These are phyloP conservation scores for Boloria selene DNA, from an alignment of 2,888 invertebrate species.

Conservation along the genomic window DNA sequence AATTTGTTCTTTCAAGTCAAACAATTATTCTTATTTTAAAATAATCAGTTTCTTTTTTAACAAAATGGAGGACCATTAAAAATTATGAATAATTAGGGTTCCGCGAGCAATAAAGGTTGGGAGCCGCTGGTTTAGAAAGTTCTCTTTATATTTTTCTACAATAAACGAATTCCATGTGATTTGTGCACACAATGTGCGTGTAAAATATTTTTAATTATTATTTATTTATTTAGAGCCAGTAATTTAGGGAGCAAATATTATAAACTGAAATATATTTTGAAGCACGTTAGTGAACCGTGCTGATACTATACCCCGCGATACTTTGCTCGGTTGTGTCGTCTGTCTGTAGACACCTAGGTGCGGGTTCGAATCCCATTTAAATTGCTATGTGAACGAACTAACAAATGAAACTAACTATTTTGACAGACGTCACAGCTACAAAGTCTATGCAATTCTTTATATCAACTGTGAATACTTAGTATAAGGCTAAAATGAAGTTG, in stretches of 20 bases:
- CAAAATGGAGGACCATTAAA: too few relatives aligned
- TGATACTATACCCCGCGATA: constrained; percentile 15
- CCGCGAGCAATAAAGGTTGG: background rate
- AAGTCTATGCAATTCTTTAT: constrained; percentile 34
- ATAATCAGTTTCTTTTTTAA: too few relatives aligned
- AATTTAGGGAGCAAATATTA: constrained; percentile 54
- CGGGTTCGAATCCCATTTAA: background rate
- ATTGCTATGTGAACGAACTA: too few relatives aligned
- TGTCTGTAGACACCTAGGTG: background rate
- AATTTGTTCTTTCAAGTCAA: too few relatives aligned
- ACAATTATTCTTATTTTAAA: too few relatives aligned
- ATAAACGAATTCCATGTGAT: constrained; percentile 57
- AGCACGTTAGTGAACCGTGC: constrained; percentile 25
- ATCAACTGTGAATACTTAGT: constrained; percentile 49
- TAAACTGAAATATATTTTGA: constrained; percentile 36
- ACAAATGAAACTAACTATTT: background rate
- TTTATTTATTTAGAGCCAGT: constrained; percentile 66
- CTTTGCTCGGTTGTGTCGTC: constrained; percentile 5
- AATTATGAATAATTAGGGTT: too few relatives aligned
- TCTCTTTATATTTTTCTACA: constrained; percentile 53
- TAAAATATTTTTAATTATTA: constrained; percentile 52
- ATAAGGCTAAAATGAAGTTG: constrained; percentile 68
- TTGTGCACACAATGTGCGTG: constrained; percentile 52
- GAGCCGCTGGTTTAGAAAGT: constrained; percentile 37
- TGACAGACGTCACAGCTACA: background rate